Conservation (phyloP, 2,113 vertebrate genomes). For the Cyanoliseus patagonus region DNA sequence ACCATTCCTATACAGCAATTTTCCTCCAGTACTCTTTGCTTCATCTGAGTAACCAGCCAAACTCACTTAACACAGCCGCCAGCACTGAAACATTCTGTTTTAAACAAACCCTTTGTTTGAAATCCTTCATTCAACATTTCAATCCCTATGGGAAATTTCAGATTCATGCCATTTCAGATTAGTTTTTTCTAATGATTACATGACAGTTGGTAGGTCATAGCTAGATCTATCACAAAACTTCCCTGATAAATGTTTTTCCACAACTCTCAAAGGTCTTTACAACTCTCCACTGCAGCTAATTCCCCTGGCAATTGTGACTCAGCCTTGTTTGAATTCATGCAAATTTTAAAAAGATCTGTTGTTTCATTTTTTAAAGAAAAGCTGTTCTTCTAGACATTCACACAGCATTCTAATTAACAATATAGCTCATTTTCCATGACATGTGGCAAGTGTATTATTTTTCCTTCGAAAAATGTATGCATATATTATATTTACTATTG, state of each 20-base stretch:
- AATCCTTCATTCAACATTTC: not conserved
- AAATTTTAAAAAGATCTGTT: not conserved
- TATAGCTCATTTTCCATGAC: not conserved
- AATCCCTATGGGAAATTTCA: not conserved
- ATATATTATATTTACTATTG: not conserved
- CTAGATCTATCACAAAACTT: not conserved
- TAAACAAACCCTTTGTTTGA: not conserved
- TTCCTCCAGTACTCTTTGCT: not conserved
- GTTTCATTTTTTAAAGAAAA: not conserved
- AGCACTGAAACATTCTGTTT: not conserved
- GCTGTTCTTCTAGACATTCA: not conserved
- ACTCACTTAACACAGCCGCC: not conserved
- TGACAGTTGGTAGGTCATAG: not conserved
- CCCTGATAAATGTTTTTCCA: not conserved
- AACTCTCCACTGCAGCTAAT: not conserved
- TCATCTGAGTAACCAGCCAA: not conserved
- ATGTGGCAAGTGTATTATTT: not conserved
- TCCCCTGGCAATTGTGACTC: not conserved
- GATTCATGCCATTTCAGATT: slow-evolving; percentile 11
- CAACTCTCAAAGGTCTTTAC: not conserved
- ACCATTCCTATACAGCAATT: not conserved
- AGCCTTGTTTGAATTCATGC: not conserved
- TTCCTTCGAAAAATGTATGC: not conserved
- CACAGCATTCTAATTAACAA: not conserved
- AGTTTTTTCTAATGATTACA: not conserved